A percentile compares a stretch with the other conserved stretches of the same genome.
Evolutionary conservation across 2,113 vertebrate species (phyloP).

Genomic region (Otocyon megalotis): DNA sequence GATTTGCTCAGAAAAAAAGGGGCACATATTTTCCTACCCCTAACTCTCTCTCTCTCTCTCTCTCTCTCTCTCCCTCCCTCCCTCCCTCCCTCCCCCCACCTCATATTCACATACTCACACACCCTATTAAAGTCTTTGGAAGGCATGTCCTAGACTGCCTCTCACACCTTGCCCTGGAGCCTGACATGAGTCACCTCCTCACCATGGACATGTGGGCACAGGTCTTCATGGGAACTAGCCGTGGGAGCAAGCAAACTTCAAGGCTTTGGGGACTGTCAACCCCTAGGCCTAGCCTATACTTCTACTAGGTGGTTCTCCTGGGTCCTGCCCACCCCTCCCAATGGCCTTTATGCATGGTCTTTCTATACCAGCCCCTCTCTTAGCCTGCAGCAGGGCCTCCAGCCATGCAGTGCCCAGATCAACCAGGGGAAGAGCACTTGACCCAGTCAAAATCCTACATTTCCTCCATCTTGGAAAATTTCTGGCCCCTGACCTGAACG

Average conservation of each 20-base stretch:
- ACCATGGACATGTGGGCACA: constrained; percentile 67
- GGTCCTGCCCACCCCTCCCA: neutral
- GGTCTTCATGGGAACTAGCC: constrained; percentile 64
- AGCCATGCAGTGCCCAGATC: neutral
- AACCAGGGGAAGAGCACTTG: neutral
- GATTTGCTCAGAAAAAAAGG: constrained; percentile 16
- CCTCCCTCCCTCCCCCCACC: too few species aligned
- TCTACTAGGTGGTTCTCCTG: constrained; percentile 15
- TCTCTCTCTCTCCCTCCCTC: neutral
- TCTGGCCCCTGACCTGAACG: neutral
- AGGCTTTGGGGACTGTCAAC: constrained; percentile 60
- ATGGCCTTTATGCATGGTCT: neutral
- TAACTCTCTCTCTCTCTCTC: neutral
- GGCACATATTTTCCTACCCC: neutral
- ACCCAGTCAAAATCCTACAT: neutral
- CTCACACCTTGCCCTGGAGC: constrained; percentile 77
- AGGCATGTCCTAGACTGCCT: constrained; percentile 72
- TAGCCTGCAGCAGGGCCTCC: neutral
- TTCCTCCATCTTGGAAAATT: neutral
- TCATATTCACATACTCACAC: constrained; percentile 43
- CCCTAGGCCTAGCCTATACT: neutral
- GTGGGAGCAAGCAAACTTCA: constrained; percentile 67
- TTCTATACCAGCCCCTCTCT: constrained; percentile 26
- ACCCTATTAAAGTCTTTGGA: constrained; percentile 66
- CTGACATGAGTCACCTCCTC: constrained; percentile 76